Evolutionary conservation across 1,140 invertebrate genomes (phyloP).

Genomic region (Zaprionus inermis): DNA sequence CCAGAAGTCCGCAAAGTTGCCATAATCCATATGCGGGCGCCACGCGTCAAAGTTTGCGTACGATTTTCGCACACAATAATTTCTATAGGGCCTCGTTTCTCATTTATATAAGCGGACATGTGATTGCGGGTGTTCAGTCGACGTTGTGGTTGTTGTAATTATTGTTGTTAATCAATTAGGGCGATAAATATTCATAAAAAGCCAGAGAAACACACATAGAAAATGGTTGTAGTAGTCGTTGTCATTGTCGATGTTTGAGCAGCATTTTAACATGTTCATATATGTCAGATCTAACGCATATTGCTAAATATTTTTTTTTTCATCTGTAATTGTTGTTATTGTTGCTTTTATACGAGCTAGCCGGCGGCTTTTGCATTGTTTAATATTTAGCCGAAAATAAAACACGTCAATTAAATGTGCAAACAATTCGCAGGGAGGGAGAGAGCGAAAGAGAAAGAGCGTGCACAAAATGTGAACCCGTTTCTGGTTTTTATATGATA

Average conservation of each 20-base stretch:
- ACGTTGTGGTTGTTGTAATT: constrained; percentile 57
- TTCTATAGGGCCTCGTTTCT: constrained; percentile 2
- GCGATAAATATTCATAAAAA: constrained; percentile 72
- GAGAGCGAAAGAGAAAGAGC: constrained; percentile 6
- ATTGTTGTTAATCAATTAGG: constrained; percentile 58
- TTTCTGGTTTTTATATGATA: constrained; percentile 41
- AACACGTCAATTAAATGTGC: constrained; percentile 65
- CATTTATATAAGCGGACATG: constrained; percentile 57
- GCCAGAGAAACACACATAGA: constrained; percentile 37
- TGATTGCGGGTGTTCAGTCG: constrained; percentile 48
- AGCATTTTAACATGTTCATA: constrained; percentile 61
- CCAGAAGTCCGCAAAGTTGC: neutral
- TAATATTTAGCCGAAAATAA: constrained; percentile 66
- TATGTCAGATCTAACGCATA: constrained; percentile 49
- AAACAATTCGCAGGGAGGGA: constrained; percentile 42
- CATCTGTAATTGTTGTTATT: constrained; percentile 13
- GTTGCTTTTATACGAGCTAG: constrained; percentile 15
- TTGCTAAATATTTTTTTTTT: constrained; percentile 46
- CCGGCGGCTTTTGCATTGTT: constrained; percentile 50
- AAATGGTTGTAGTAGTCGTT: neutral
- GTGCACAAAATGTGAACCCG: constrained; percentile 41
- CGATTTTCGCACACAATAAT: constrained; percentile 61
- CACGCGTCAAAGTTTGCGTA: constrained; percentile 71
- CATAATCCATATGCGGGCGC: constrained; percentile 39
- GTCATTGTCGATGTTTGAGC: constrained; percentile 55